Evolutionary conservation across 2,113 vertebrate species (phyloP).

Genomic region (Sturnus vulgaris): DNA sequence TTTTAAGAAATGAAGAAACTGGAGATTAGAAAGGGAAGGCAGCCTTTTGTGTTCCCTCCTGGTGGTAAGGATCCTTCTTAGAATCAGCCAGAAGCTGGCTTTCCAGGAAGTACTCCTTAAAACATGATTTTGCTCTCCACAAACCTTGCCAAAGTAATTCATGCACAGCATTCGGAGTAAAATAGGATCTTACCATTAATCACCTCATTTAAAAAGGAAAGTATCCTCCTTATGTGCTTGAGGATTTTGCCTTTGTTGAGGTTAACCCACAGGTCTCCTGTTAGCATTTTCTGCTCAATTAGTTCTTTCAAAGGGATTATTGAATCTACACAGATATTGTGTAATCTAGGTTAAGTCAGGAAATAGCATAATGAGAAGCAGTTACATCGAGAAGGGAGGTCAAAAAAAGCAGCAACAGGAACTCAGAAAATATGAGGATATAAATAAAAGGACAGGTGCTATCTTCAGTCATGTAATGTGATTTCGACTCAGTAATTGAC

Average conservation of each 20-base stretch:
- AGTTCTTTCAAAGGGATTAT: not conserved
- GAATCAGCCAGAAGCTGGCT: not conserved
- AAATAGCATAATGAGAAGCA: constrained; percentile 18
- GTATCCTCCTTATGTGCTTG: not conserved
- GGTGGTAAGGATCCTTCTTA: not conserved
- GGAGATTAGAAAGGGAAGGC: not conserved
- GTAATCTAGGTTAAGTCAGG: constrained; percentile 31
- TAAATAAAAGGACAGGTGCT: constrained; percentile 60
- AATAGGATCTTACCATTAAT: not conserved
- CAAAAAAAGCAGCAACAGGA: constrained; percentile 30
- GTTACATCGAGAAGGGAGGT: not conserved
- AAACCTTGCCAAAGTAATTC: not conserved
- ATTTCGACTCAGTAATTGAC: constrained; percentile 36
- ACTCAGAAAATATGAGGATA: constrained; percentile 36
- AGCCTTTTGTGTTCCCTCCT: not conserved
- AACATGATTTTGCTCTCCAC: not conserved
- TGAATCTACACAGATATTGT: not conserved
- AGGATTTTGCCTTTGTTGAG: not conserved
- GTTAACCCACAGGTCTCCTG: not conserved
- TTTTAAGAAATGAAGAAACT: not conserved
- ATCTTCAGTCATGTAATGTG: constrained; percentile 42
- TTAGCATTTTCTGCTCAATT: not conserved
- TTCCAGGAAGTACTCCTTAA: not conserved
- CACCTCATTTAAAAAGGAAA: not conserved
- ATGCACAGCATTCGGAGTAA: not conserved